Percentiles rank a stretch among this genome's conserved stretches.
Evolutionary conservation across 2,888 invertebrate genomes (phyloP).

Genomic region (Rhyacophila evoluta): DNA sequence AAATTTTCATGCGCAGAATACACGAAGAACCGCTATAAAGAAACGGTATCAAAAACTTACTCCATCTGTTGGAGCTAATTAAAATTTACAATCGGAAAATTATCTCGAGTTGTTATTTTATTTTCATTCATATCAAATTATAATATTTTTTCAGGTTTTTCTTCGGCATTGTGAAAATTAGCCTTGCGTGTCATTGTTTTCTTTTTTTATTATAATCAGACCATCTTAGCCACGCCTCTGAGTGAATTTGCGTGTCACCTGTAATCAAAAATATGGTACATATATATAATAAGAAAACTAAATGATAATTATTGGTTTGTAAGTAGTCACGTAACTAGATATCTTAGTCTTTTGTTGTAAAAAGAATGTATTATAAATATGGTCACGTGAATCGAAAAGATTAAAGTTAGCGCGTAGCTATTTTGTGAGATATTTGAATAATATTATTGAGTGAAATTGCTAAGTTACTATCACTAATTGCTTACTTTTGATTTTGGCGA

Average conservation of each 20-base stretch:
- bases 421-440: no score
- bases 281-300: not conserved
- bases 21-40: not conserved
- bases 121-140: not conserved
- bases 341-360: no score
- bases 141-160: not conserved
- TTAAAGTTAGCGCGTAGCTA: no score
- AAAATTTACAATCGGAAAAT: constrained; percentile 16
- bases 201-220: not conserved
- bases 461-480: no score
- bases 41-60: constrained; percentile 1
- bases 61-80: not conserved
- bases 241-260: not conserved
- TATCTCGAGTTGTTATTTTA: not conserved
- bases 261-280: not conserved
- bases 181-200: not conserved
- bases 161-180: not conserved
- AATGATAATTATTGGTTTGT: not conserved
- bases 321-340: no score
- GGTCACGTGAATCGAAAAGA: no score
- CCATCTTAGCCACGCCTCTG: not conserved
- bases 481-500: no score
- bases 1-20: not conserved
- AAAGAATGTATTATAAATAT: no score
- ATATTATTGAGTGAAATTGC: no score